Evolutionary conservation across 2,888 invertebrate species (phyloP), one percentile per base, ranked within the genome.

Genomic region (Lordiphosa andalusiaca): DNA sequence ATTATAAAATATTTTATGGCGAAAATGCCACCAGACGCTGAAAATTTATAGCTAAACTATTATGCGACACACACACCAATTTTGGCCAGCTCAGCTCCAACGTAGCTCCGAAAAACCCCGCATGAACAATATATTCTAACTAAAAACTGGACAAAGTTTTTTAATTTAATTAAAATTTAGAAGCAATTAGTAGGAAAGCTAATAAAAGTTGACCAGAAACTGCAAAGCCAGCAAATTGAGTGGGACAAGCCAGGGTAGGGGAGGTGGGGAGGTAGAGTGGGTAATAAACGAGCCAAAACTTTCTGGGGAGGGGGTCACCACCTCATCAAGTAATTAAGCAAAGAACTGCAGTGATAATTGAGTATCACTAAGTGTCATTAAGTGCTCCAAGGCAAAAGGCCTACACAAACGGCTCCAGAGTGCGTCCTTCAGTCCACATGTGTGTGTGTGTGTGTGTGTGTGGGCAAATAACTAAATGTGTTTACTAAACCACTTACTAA

Each of bases 401-500:
- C 64, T 70, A 36, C n/a, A 21, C 23, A 23, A 23, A 6, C 6
- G 23, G 49, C 48, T 37, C 39, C 33, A 52, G 23, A 23, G 30
- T 13, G 42, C 50, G 53, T 41, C 47, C 46, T 55, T 52, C 41
- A 36, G 55, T 19, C 19, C 4, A 4, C 19, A 19, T 19, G 19
- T 4, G 19, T 19, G 19, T 19, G 19, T 19, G 19, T 19, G 19
- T 19, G 19, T 2, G 19, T 53, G 52, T 56, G 64, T 40, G 42
- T 67, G 62, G 59, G 81, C 77, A 83, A 81, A 81, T 77, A 81
- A 77, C 84, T 83, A 81, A 81, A 81, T 81, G 80, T 81, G 80
- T 81, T 81, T 81, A 77, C 80, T 81, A 81, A 81, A 81, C 80
- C 80, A 81, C 80, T 81, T 83, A 81, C 84, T 83, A 83, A 81